Evolutionary conservation across 2,113 vertebrate genomes (phyloP).

Genomic region (Ascaphus truei): DNA sequence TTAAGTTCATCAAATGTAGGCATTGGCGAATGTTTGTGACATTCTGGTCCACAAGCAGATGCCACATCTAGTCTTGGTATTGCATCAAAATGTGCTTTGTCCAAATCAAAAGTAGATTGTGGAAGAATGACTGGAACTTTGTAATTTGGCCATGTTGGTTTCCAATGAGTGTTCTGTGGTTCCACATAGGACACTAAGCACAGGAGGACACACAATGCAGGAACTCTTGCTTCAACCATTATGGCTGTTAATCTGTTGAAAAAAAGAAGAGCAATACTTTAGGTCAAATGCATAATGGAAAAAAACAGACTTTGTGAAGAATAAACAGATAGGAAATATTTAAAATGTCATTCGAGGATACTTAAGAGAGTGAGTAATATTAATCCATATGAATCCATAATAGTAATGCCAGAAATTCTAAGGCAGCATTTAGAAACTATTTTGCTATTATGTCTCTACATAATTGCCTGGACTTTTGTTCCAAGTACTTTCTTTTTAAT

Average conservation of each 20-base stretch:
- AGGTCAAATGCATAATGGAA: too few relatives aligned
- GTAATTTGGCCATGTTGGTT: constrained; percentile 81
- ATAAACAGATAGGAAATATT: too few relatives aligned
- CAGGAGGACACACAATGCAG: constrained; percentile 63
- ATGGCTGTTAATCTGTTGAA: constrained; percentile 51
- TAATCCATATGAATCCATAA: background rate
- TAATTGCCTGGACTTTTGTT: too few relatives aligned
- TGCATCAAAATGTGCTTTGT: constrained; percentile 75
- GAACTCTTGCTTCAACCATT: constrained; percentile 51
- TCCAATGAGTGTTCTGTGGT: constrained; percentile 53
- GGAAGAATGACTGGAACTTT: constrained; percentile 85
- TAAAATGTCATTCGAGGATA: too few relatives aligned
- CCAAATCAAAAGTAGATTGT: constrained; percentile 66
- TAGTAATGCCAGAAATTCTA: too few relatives aligned
- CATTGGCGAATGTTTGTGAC: constrained; percentile 75
- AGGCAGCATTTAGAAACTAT: too few relatives aligned
- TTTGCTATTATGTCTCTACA: too few relatives aligned
- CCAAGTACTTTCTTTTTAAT: too few relatives aligned
- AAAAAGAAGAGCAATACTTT: constrained; percentile 43
- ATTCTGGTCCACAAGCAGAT: constrained; percentile 80
- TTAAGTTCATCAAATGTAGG: constrained; percentile 81
- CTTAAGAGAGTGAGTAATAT: constrained; percentile 41
- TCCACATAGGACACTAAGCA: constrained; percentile 49
- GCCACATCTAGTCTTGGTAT: constrained; percentile 77
- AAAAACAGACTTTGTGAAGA: too few relatives aligned